Percentiles rank a stretch among this genome's conserved stretches.
phyloP scores from a whole-genome alignment of 1,140 invertebrate species.

The Lutraria rhynchaena region DNA sequence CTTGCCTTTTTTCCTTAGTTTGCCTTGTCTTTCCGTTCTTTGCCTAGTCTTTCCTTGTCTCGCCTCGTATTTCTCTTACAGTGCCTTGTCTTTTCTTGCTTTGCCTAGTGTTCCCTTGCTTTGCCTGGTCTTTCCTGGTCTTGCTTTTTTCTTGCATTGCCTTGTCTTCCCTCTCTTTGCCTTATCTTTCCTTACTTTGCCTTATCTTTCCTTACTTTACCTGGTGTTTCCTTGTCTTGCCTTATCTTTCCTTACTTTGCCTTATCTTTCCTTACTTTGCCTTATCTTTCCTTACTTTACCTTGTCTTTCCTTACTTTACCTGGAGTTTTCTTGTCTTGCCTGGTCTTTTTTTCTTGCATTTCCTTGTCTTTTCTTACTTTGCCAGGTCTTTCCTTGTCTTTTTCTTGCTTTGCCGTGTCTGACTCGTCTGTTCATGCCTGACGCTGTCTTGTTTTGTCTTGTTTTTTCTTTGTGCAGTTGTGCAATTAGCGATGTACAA shows the following conservation, averaged over 20 bases:
- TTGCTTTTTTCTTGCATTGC: not conserved
- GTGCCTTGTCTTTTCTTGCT: not conserved
- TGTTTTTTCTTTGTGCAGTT: no score
- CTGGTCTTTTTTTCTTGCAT: no score
- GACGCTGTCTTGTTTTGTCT: no score
- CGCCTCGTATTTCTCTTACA: not conserved
- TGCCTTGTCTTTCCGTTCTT: not conserved
- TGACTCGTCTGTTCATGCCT: no score
- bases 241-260: not conserved
- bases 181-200: not conserved
- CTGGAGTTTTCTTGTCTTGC: not conserved
- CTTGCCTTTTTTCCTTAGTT: not conserved
- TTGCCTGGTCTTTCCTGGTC: not conserved
- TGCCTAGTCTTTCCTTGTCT: not conserved
- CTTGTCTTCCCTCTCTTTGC: not conserved
- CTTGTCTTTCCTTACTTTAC: conserved; percentile 4
- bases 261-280: conserved; percentile 5
- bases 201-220: not conserved
- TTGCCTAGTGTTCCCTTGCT: not conserved
- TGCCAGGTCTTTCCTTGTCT: no score
- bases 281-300: not conserved
- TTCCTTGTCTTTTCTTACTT: no score
- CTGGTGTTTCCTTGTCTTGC: not conserved
- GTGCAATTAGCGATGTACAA: no score
- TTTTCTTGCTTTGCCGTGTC: no score